Percentiles rank a stretch among this genome's conserved stretches.
Evolutionary conservation across 2,113 vertebrate species (phyloP).

Genomic region (Chionodraco myersi): DNA sequence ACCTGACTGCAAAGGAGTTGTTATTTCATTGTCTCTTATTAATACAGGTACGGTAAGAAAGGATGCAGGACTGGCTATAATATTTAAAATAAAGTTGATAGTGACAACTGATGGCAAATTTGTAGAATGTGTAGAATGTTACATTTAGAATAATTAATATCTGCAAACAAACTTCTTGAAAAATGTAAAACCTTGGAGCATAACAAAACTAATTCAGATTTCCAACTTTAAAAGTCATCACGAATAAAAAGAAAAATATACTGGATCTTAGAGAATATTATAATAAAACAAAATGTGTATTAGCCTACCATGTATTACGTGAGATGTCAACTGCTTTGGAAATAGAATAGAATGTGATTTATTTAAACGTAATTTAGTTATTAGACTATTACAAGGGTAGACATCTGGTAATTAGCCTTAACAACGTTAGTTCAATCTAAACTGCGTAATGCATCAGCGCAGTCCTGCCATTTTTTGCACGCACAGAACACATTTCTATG

Average conservation of each 20-base stretch:
- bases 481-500: too few species aligned
- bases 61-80: background rate
- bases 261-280: too few species aligned
- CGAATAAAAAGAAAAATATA: background rate
- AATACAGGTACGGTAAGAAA: background rate
- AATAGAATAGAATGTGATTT: too few species aligned
- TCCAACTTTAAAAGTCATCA: background rate
- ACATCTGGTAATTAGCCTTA: background rate
- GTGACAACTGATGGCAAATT: background rate
- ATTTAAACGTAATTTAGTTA: background rate
- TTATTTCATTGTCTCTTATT: conserved; percentile 4
- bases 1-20: background rate
- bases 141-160: background rate
- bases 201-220: background rate
- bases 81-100: background rate
- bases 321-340: too few species aligned
- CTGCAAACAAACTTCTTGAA: background rate
- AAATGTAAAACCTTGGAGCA: background rate
- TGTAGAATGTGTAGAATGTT: background rate
- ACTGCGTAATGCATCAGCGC: too few species aligned
- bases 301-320: too few species aligned
- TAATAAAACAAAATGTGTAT: too few species aligned
- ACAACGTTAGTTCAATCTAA: background rate
- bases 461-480: too few species aligned
- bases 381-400: background rate